phyloP scores from a whole-genome alignment of 1,140 invertebrate species.

The Homalodisca vitripennis region DNA sequence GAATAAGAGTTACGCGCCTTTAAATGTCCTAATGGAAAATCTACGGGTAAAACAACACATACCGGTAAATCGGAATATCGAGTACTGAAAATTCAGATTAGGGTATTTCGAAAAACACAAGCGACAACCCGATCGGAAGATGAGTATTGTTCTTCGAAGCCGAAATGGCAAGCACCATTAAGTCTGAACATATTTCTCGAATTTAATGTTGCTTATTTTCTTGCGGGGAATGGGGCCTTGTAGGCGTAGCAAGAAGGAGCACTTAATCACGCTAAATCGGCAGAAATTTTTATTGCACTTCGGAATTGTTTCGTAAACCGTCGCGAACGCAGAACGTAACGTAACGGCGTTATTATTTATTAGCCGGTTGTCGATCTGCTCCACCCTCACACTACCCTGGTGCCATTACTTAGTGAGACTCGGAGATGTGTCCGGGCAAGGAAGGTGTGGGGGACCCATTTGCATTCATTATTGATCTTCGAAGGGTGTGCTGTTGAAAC shows the following conservation, averaged over 20 bases:
- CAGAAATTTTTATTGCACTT: neutral
- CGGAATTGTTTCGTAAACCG: neutral
- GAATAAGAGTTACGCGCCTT: too few species aligned
- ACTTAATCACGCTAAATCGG: constrained; percentile 1
- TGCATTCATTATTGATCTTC: constrained; percentile 29
- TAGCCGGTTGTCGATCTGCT: neutral
- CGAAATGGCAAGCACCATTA: neutral
- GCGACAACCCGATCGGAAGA: neutral
- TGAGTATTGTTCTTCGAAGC: neutral
- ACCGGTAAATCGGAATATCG: too few species aligned
- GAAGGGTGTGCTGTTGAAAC: constrained; percentile 24
- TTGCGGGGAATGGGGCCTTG: neutral
- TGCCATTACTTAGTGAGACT: too few species aligned
- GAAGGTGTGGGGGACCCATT: constrained; percentile 23
- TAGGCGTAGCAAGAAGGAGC: neutral
- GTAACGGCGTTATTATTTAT: neutral
- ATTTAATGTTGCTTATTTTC: neutral
- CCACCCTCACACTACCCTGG: too few species aligned
- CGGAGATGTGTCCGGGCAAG: neutral
- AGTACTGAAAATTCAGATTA: too few species aligned
- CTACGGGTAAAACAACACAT: too few species aligned
- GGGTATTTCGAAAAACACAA: neutral
- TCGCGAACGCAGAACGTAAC: neutral
- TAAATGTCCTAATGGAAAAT: too few species aligned
- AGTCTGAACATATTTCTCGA: constrained; percentile 7